phyloP scores from a whole-genome alignment of 2,888 invertebrate genomes.

The Ochlodes sylvanus region DNA sequence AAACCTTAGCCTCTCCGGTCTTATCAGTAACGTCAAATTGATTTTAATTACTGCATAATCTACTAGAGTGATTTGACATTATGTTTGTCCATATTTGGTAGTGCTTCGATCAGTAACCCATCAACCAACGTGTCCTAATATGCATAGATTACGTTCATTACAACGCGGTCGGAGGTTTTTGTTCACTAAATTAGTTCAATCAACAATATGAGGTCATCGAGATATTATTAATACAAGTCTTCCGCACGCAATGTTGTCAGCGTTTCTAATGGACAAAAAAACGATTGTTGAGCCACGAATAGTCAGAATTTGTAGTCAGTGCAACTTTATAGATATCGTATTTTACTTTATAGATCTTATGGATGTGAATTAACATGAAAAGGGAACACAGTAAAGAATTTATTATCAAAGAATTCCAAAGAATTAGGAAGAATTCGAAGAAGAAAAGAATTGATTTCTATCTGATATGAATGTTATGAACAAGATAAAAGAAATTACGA shows the following conservation, averaged over 20 bases:
- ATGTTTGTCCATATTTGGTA: neutral
- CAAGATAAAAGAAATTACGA: too few species aligned
- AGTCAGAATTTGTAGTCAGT: neutral
- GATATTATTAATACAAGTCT: conserved; percentile 7
- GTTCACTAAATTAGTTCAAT: conserved; percentile 14
- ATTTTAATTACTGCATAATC: neutral
- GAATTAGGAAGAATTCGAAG: too few species aligned
- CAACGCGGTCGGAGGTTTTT: neutral
- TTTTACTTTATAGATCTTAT: too few species aligned
- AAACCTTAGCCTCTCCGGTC: neutral
- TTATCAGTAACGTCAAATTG: neutral
- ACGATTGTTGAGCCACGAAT: neutral
- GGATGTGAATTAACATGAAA: too few species aligned
- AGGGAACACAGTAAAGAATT: too few species aligned
- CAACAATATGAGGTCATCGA: conserved; percentile 16
- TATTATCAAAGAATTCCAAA: too few species aligned
- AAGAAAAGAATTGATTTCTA: too few species aligned
- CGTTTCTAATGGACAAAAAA: neutral
- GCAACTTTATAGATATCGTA: neutral
- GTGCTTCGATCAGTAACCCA: conserved; percentile 3
- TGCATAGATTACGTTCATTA: conserved; percentile 10
- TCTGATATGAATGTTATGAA: too few species aligned
- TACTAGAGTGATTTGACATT: neutral
- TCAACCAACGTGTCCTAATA: conserved; percentile 16
- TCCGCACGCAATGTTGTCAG: conserved; percentile 7